Conservation (phyloP, 2,888 invertebrate species). For the Tetragonula carbonaria region DNA sequence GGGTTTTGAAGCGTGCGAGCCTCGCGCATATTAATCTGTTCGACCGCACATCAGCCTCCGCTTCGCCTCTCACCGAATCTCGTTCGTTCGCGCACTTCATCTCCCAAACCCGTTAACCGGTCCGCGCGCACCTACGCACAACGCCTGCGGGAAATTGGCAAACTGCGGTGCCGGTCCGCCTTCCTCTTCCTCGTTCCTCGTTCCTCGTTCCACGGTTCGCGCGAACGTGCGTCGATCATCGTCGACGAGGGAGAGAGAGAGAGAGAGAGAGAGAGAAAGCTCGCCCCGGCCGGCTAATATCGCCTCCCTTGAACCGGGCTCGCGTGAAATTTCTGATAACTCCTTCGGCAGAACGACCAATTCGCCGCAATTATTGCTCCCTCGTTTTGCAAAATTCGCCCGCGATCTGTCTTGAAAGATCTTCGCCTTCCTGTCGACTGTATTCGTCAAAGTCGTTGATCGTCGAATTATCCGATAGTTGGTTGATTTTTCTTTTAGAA, state of each 20-base stretch:
- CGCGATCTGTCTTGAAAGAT: not conserved
- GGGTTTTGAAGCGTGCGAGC: constrained; percentile 70
- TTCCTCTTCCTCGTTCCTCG: constrained; percentile 53
- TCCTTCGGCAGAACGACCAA: not conserved
- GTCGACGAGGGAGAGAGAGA: not conserved
- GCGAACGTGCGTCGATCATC: constrained; percentile 62
- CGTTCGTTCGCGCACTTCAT: constrained; percentile 69
- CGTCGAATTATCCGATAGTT: no score
- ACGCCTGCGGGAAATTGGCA: constrained; percentile 81
- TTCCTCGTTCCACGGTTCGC: constrained; percentile 48
- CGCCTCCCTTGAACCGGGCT: not conserved
- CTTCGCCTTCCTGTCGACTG: no score
- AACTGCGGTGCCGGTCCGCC: constrained; percentile 70
- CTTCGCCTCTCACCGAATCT: constrained; percentile 76
- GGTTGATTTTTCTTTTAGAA: no score
- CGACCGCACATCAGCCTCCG: constrained; percentile 82
- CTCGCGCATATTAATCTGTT: constrained; percentile 83
- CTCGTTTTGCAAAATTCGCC: not conserved
- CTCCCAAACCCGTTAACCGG: constrained; percentile 68
- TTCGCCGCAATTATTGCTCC: not conserved
- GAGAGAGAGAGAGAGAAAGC: no score
- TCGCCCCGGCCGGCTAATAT: constrained; percentile 40
- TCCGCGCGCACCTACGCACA: constrained; percentile 73
- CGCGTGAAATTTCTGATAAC: not conserved
- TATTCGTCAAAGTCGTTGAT: no score